Evolutionary conservation across 2,113 vertebrate genomes (phyloP).

Genomic region (Peromyscus polionotus): DNA sequence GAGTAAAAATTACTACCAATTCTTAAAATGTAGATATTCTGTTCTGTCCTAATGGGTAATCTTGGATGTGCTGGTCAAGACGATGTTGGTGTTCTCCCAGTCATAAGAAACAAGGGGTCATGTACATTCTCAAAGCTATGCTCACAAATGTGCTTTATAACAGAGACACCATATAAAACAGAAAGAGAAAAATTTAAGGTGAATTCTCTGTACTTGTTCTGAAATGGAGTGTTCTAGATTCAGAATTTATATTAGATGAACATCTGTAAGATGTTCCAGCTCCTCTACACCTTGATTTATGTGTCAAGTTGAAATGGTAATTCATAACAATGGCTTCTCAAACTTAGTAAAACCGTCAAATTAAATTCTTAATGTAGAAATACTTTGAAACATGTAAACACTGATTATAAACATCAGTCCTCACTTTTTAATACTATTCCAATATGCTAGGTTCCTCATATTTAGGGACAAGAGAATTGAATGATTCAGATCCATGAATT

Average conservation of each 20-base stretch:
- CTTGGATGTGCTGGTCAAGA: neutral
- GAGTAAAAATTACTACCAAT: neutral
- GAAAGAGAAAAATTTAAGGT: neutral
- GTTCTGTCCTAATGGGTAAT: neutral
- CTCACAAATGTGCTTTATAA: neutral
- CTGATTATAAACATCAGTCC: neutral
- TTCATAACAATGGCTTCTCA: neutral
- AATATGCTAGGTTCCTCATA: neutral
- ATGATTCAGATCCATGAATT: slow-evolving; percentile 18
- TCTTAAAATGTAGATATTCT: slow-evolving; percentile 39
- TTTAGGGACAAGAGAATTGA: neutral
- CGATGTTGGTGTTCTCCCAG: neutral
- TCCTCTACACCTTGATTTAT: neutral
- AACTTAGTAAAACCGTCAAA: neutral
- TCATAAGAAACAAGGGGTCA: neutral
- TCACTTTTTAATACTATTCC: neutral
- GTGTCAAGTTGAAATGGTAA: neutral
- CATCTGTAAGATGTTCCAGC: neutral
- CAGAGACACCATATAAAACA: neutral
- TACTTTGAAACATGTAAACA: neutral
- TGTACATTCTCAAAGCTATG: neutral
- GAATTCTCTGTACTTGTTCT: neutral
- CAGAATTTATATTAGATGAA: neutral
- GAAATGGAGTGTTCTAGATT: neutral
- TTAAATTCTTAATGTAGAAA: neutral